phyloP scores from a whole-genome alignment of 2,797 vertebrate genomes.

The Steatocranus sp. region DNA sequence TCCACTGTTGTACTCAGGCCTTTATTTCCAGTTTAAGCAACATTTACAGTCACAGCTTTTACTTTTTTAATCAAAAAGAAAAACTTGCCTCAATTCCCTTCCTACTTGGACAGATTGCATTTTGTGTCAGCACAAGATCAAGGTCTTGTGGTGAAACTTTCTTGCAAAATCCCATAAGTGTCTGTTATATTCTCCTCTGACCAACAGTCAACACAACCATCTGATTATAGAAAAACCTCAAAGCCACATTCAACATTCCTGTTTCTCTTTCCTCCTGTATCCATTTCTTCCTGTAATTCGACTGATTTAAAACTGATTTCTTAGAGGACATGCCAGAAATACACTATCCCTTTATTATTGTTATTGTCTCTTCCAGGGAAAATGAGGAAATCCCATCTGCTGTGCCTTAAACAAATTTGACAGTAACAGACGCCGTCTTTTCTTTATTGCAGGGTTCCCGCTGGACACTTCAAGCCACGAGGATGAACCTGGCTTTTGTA shows the following conservation, averaged over 20 bases:
- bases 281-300: not conserved
- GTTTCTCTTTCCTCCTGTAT: not conserved
- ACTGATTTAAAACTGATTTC: not conserved
- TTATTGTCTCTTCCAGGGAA: not conserved
- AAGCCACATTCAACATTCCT: not conserved
- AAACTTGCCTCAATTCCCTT: not conserved
- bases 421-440: not conserved
- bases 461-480: slow-evolving; percentile 94
- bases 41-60: not conserved
- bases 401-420: not conserved
- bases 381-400: not conserved
- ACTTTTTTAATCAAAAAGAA: not conserved
- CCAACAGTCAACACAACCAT: not conserved
- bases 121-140: not conserved
- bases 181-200: not conserved
- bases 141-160: not conserved
- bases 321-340: not conserved
- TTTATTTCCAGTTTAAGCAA: not conserved
- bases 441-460: slow-evolving; percentile 84
- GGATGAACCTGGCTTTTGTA: slow-evolving; percentile 94
- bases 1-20: not conserved
- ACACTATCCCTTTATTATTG: not conserved
- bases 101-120: not conserved
- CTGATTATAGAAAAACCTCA: slow-evolving; percentile 1
- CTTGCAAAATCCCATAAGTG: not conserved